Evolutionary conservation across 2,113 vertebrate genomes (phyloP).

Genomic region (Propithecus coquereli): DNA sequence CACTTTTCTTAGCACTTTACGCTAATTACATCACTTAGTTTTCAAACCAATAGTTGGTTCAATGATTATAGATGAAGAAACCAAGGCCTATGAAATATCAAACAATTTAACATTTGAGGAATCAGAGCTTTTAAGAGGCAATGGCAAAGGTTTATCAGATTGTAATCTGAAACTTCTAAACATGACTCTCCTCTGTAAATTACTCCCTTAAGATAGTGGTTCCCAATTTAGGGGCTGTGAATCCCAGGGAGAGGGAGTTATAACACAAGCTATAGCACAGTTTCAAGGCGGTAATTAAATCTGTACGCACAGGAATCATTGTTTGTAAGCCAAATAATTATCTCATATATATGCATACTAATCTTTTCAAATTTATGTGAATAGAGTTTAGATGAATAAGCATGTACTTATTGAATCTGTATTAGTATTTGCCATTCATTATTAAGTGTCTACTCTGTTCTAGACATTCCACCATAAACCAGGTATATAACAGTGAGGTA

Average conservation of each 20-base stretch:
- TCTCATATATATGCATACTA: background rate
- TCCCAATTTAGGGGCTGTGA: background rate
- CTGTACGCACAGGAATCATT: background rate
- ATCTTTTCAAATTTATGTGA: background rate
- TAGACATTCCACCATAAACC: background rate
- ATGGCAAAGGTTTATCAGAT: background rate
- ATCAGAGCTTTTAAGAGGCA: background rate
- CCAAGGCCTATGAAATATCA: background rate
- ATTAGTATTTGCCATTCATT: background rate
- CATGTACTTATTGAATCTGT: background rate
- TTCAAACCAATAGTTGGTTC: too few species aligned
- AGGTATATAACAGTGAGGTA: background rate
- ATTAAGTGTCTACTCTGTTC: background rate
- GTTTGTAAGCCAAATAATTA: background rate
- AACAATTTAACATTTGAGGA: background rate
- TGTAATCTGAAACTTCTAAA: background rate
- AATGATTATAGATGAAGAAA: background rate
- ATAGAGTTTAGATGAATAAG: background rate
- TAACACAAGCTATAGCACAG: background rate
- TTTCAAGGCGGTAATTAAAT: background rate
- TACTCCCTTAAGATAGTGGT: background rate
- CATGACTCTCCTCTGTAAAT: background rate
- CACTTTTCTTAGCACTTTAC: background rate
- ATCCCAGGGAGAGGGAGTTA: background rate
- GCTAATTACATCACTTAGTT: background rate